phyloP scores from a whole-genome alignment of 23 tunicate genomes.

The Clavelina lepadiformis region DNA sequence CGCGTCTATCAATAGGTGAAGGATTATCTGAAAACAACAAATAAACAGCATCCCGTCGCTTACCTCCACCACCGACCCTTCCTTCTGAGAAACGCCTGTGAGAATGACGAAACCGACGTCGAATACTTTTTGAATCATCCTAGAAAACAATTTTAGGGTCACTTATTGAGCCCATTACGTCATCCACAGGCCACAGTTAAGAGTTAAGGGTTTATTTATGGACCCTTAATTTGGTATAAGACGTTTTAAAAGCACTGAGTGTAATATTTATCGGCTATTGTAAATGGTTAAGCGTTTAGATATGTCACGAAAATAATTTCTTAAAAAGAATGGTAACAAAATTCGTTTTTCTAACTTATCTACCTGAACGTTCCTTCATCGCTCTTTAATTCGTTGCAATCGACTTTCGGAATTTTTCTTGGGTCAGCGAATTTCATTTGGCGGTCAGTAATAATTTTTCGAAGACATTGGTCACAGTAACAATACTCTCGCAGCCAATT shows the following conservation, averaged over 20 bases:
- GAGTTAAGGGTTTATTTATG: no score
- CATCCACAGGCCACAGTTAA: no score
- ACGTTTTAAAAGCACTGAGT: no score
- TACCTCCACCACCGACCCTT: constrained; percentile 27
- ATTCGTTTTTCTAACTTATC: background rate
- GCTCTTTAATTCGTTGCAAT: constrained; percentile 6
- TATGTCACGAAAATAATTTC: background rate
- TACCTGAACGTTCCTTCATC: constrained; percentile 22
- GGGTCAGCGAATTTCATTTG: constrained; percentile 12
- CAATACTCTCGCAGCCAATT: constrained; percentile 61
- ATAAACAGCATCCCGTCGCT: background rate
- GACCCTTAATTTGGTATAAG: no score
- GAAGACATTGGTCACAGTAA: constrained; percentile 53
- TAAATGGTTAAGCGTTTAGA: background rate
- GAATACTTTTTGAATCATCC: constrained; percentile 5
- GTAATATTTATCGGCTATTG: no score
- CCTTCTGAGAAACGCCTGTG: constrained; percentile 16
- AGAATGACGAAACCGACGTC: constrained; percentile 25
- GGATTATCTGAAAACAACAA: background rate
- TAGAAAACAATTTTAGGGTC: background rate
- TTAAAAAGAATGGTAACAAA: background rate
- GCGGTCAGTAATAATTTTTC: constrained; percentile 7
- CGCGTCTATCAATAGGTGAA: background rate
- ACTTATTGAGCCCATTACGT: no score
- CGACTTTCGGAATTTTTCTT: constrained; percentile 15